Evolutionary conservation across 2,797 vertebrate species (phyloP).

Genomic region (Cyclopterus lumpus): DNA sequence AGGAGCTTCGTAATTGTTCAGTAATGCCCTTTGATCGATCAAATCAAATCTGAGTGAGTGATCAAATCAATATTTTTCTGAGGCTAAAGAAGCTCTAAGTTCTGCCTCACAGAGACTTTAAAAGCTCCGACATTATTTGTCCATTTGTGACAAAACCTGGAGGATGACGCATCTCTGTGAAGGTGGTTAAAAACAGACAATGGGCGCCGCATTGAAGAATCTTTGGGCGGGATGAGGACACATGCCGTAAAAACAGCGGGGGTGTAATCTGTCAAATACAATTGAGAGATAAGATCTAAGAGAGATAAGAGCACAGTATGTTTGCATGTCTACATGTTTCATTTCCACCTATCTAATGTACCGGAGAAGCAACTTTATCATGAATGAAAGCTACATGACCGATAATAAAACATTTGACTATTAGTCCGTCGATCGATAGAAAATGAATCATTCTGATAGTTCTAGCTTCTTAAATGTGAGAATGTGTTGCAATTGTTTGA

Average conservation of each 20-base stretch:
- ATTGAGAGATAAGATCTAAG: not conserved
- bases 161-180: not conserved
- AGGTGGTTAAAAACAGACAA: not conserved
- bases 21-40: not conserved
- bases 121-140: not conserved
- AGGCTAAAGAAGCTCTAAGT: not conserved
- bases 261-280: not conserved
- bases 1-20: not conserved
- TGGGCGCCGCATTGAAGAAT: too few species aligned
- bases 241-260: not conserved
- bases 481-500: not conserved
- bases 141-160: not conserved
- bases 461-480: not conserved
- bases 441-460: not conserved
- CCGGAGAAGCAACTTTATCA: not conserved
- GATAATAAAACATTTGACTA: not conserved
- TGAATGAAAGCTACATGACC: not conserved
- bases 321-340: not conserved
- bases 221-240: not conserved
- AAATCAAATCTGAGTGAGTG: not conserved
- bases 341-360: constrained; percentile 2
- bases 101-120: not conserved
- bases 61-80: not conserved
- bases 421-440: not conserved
- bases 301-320: too few species aligned